Conservation (phyloP, 2,888 invertebrate species). For the Lomographa bimaculata region DNA sequence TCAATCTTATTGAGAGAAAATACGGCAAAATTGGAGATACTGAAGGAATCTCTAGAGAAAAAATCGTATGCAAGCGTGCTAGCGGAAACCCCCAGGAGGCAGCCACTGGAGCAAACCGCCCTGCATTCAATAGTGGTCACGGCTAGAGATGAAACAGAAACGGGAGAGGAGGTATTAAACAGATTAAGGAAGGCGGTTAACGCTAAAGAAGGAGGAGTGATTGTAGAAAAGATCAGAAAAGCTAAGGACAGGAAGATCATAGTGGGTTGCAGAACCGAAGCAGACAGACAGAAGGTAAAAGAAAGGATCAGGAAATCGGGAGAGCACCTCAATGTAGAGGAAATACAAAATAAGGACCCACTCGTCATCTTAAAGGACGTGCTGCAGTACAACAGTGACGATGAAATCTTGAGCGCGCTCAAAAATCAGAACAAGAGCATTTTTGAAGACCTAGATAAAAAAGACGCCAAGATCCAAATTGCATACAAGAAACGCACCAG, state of each 20-base stretch:
- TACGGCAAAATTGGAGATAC: no score
- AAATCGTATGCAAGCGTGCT: slow-evolving; percentile 7
- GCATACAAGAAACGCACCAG: neutral
- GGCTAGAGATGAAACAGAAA: slow-evolving; percentile 12
- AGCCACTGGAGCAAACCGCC: slow-evolving; percentile 3
- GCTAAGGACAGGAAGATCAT: slow-evolving; percentile 20
- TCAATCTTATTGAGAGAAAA: no score
- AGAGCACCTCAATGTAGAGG: slow-evolving; percentile 13
- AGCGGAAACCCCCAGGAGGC: neutral
- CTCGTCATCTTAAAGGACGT: slow-evolving; percentile 19
- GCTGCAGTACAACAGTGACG: slow-evolving; percentile 7
- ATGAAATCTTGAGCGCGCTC: neutral
- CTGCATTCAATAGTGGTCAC: slow-evolving; percentile 21
- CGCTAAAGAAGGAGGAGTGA: slow-evolving; percentile 15
- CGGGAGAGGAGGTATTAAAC: slow-evolving; percentile 16
- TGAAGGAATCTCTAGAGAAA: neutral
- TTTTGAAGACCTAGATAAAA: neutral
- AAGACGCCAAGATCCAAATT: neutral
- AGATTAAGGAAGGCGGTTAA: slow-evolving; percentile 17
- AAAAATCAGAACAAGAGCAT: neutral
- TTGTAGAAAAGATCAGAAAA: slow-evolving; percentile 21
- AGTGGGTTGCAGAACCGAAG: slow-evolving; percentile 13
- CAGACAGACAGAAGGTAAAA: slow-evolving; percentile 14
- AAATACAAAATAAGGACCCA: slow-evolving; percentile 20
- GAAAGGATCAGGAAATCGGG: slow-evolving; percentile 6